phyloP scores from a whole-genome alignment of 2,888 invertebrate genomes.

The Watsonalla binaria region DNA sequence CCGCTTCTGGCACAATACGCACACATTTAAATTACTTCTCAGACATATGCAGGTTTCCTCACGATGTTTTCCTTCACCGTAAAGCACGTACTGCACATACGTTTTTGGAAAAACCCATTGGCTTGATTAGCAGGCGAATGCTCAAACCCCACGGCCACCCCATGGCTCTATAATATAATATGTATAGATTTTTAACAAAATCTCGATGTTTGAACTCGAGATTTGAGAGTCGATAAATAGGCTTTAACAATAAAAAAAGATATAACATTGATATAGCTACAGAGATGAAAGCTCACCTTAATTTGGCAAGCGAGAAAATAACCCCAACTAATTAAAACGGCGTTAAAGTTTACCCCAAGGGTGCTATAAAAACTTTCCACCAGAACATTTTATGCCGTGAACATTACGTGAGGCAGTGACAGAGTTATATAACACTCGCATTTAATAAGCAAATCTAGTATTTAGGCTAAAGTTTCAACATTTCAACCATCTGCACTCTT shows the following conservation, averaged over 20 bases:
- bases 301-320: slow-evolving; percentile 33
- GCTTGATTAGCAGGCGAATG: too few relatives aligned
- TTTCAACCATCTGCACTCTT: background rate
- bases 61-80: too few relatives aligned
- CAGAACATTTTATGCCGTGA: slow-evolving; percentile 15
- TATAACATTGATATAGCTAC: slow-evolving; percentile 11
- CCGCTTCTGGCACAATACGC: too few relatives aligned
- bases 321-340: slow-evolving; percentile 52
- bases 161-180: too few relatives aligned
- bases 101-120: too few relatives aligned
- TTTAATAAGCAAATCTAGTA: background rate
- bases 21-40: too few relatives aligned
- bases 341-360: slow-evolving; percentile 43
- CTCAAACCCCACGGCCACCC: too few relatives aligned
- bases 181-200: too few relatives aligned
- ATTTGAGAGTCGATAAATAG: too few relatives aligned
- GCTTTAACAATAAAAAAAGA: background rate
- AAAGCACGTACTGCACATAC: too few relatives aligned
- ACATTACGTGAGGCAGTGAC: slow-evolving; percentile 13
- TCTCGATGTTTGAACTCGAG: too few relatives aligned
- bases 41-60: too few relatives aligned
- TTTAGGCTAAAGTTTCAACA: background rate
- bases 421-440: slow-evolving; percentile 1
- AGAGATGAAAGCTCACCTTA: slow-evolving; percentile 26
- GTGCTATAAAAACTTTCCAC: slow-evolving; percentile 47